Percentiles rank a stretch among this genome's conserved stretches.
Evolutionary conservation across 1,140 invertebrate species (phyloP).

Genomic region (Lasaia peninsularis): DNA sequence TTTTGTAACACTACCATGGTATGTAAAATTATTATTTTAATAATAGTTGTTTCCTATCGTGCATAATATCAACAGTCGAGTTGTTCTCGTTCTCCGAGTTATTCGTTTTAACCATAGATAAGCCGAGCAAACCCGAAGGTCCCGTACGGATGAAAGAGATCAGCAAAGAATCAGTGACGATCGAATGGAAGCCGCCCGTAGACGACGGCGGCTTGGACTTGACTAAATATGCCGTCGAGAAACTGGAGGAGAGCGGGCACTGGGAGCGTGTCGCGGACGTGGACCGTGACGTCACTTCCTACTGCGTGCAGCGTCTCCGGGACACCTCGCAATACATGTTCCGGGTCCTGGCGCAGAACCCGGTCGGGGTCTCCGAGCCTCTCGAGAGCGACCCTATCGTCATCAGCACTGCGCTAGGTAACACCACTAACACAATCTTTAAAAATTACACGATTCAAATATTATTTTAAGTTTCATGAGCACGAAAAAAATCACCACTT

Average conservation of each 20-base stretch:
- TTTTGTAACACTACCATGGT: too few relatives aligned
- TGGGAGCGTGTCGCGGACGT: conserved; percentile 90
- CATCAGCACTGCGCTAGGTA: conserved; percentile 76
- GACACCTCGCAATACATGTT: conserved; percentile 91
- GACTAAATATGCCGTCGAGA: conserved; percentile 89
- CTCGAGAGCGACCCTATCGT: conserved; percentile 84
- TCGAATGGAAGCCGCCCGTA: conserved; percentile 89
- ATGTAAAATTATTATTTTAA: too few relatives aligned
- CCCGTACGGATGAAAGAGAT: conserved; percentile 86
- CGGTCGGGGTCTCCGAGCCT: conserved; percentile 87
- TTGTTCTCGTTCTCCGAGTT: too few relatives aligned
- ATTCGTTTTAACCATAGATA: conserved; percentile 77
- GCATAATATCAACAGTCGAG: too few relatives aligned
- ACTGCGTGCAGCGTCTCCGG: conserved; percentile 86
- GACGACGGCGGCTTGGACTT: conserved; percentile 90
- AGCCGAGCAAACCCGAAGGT: conserved; percentile 89
- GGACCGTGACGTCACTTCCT: conserved; percentile 82
- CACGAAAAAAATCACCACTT: too few relatives aligned
- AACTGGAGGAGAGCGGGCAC: conserved; percentile 82
- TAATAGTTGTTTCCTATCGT: too few relatives aligned
- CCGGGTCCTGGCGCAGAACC: conserved; percentile 89
- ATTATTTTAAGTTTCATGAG: too few relatives aligned
- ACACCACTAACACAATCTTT: not conserved
- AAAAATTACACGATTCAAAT: conserved; percentile 28
- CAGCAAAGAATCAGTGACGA: conserved; percentile 83